Conservation (phyloP, 2,888 invertebrate genomes). For the Pecten maximus region DNA sequence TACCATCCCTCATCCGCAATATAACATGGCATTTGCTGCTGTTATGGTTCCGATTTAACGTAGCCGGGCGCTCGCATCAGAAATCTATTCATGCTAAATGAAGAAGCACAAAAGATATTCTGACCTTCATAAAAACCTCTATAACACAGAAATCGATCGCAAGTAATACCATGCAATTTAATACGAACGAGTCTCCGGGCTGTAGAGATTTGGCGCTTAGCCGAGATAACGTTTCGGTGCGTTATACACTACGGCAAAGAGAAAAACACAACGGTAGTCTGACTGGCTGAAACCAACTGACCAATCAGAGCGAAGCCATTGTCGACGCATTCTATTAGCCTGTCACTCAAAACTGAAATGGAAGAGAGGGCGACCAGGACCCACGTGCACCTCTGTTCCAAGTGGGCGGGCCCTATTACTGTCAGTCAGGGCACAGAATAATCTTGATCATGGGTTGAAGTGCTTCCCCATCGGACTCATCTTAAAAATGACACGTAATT, state of each 20-base stretch:
- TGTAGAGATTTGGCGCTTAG: constrained; percentile 16
- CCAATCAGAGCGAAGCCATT: constrained; percentile 13
- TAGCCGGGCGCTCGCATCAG: constrained; percentile 35
- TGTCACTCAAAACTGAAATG: background rate
- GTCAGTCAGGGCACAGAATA: background rate
- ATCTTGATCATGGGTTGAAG: background rate
- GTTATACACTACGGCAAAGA: background rate
- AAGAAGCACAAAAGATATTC: constrained; percentile 39
- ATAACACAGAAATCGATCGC: constrained; percentile 38
- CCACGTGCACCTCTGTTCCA: background rate
- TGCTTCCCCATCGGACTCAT: background rate
- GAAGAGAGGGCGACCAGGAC: background rate
- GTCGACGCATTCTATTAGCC: constrained; percentile 25
- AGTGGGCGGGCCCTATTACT: background rate
- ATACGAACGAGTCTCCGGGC: constrained; percentile 13
- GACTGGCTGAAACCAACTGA: background rate
- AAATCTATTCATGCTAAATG: constrained; percentile 40
- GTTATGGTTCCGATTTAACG: constrained; percentile 13
- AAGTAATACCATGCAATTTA: constrained; percentile 31
- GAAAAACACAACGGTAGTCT: background rate
- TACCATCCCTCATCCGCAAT: background rate
- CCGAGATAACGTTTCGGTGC: background rate
- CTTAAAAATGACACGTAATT: background rate
- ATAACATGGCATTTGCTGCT: constrained; percentile 4
- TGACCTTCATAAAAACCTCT: constrained; percentile 40